phyloP scores from a whole-genome alignment of 2,113 vertebrate species.

The Vimba vimba region DNA sequence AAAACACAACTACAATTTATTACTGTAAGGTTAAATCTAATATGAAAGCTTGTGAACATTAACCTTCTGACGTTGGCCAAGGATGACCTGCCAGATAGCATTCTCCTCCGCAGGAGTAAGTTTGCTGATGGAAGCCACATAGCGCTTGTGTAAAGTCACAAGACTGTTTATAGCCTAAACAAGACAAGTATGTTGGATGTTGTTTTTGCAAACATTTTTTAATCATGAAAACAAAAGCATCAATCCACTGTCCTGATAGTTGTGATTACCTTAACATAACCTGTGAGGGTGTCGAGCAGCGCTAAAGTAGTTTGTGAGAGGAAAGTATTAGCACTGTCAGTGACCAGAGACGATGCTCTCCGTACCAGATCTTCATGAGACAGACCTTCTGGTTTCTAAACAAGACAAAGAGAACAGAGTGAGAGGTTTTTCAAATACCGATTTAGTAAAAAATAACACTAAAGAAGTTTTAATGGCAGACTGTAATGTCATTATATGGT shows the following conservation, averaged over 20 bases:
- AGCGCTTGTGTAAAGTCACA: constrained; percentile 54
- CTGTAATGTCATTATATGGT: not conserved
- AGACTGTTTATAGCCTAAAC: constrained; percentile 55
- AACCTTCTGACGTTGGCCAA: constrained; percentile 56
- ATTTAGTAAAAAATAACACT: not conserved
- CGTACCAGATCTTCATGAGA: constrained; percentile 60
- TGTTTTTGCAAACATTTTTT: not conserved
- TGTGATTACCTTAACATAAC: constrained; percentile 59
- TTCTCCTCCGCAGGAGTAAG: constrained; percentile 57
- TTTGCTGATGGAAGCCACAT: constrained; percentile 48
- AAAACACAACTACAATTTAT: not conserved
- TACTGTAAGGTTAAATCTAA: not conserved
- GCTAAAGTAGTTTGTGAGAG: constrained; percentile 66
- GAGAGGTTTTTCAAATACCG: not conserved
- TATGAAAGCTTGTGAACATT: not conserved
- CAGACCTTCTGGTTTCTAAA: constrained; percentile 51
- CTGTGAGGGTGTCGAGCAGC: constrained; percentile 58
- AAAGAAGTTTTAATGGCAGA: not conserved
- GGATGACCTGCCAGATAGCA: constrained; percentile 57
- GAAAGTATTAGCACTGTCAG: constrained; percentile 60
- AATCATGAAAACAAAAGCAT: not conserved
- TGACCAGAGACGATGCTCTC: constrained; percentile 61
- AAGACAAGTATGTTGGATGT: not conserved
- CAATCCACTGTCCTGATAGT: not conserved
- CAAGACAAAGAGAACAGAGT: not conserved